Base-by-base conservation (phyloP, 2,888 invertebrate species). In the Cheilosia pagana region DNA sequence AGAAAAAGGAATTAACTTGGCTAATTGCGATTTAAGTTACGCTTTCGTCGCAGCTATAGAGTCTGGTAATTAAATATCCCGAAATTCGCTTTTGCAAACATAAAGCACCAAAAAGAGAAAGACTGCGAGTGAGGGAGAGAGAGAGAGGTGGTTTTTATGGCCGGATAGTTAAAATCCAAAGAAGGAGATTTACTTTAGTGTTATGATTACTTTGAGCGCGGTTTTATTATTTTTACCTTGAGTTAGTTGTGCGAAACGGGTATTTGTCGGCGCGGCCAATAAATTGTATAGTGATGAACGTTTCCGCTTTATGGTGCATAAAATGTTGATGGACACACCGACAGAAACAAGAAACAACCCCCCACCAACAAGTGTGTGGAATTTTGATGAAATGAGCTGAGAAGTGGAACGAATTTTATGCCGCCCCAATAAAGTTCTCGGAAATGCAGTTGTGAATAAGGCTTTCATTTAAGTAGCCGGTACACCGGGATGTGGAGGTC, bases 1-100 rank as follows among this genome's bases (percentile, higher is more conserved):
- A 78, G 76, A 68, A 78, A 82, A 82, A 82, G 67, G 72, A 82
- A 77, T 82, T 82, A 82, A 82, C 82, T 82, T 72, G 65, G 78
- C 77, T 82, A 82, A 82, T 82, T 82, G 78, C 82, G 72, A 82
- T 82, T 82, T 82, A 82, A 78, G 82, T 82, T 78, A 68, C 65
- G 77, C 67, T 82, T 82, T 71, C 57, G 39, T 35, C 50, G 28
- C 19, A 45, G 63, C 63, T 43, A 53, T 55, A 63, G 55, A 62
- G 68, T 74, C 23, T 72, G 60, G 62, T 68, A 78, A 82, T 82
- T 77, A 82, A 82, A 72, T 68, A 68, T 78, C 67, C 71, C 67
- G 77, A 81, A 63, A 50, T 57, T 23, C 8, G 48, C 50, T 62
- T 28, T 31, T 50, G 16, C 41, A 35, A 7, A 14, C 28, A 19